Evolutionary conservation across 2,888 invertebrate genomes (phyloP).

Genomic region (Aethes cnicana): DNA sequence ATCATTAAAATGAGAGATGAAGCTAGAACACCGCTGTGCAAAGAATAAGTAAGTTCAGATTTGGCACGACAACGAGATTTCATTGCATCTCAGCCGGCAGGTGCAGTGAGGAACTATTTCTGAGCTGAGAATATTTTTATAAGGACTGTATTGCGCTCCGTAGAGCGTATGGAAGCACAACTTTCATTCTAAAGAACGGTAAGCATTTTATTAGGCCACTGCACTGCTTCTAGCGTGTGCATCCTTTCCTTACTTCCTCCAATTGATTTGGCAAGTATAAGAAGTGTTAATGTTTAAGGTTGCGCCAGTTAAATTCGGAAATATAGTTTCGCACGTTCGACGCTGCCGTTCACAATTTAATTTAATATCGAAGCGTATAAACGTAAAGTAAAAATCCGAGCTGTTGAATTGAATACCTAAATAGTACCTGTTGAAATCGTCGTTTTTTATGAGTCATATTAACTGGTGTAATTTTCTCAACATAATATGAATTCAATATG

Average conservation of each 20-base stretch:
- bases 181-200: conserved; percentile 54
- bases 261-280: conserved; percentile 9
- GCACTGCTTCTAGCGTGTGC: neutral
- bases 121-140: conserved; percentile 63
- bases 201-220: conserved; percentile 18
- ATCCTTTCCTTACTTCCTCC: conserved; percentile 13
- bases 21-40: conserved; percentile 50
- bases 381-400: too few relatives aligned
- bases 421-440: too few relatives aligned
- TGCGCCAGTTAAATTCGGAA: too few relatives aligned
- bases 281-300: too few relatives aligned
- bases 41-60: conserved; percentile 67
- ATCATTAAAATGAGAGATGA: conserved; percentile 47
- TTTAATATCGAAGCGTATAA: too few relatives aligned
- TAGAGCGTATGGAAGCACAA: conserved; percentile 50
- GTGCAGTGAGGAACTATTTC: conserved; percentile 64
- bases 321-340: too few relatives aligned
- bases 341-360: too few relatives aligned
- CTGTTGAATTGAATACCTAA: too few relatives aligned
- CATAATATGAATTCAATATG: too few relatives aligned
- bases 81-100: conserved; percentile 63
- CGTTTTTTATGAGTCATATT: too few relatives aligned
- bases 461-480: too few relatives aligned
- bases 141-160: conserved; percentile 46
- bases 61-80: conserved; percentile 69